Conservation (phyloP, 2,888 invertebrate species). For the Prosopocoilus inquinatus region DNA sequence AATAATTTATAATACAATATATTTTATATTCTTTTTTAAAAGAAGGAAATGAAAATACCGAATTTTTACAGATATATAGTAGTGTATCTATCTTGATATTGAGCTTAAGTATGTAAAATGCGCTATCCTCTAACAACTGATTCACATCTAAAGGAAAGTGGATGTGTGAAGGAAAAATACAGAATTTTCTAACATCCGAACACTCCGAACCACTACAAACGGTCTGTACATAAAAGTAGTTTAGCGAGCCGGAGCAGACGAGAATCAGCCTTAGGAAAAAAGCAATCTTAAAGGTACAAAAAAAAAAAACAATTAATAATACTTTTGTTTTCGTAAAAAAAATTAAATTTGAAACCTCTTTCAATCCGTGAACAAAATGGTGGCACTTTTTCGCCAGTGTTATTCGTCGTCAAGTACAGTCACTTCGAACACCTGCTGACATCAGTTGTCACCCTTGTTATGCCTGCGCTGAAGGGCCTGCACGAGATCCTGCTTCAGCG, state of each 20-base stretch:
- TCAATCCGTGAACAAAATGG: neutral
- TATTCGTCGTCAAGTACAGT: slow-evolving; percentile 15
- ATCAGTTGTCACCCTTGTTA: slow-evolving; percentile 59
- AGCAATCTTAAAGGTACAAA: neutral
- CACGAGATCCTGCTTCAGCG: slow-evolving; percentile 82
- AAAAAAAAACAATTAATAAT: neutral
- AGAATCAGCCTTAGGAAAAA: neutral
- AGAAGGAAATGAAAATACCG: slow-evolving; percentile 13
- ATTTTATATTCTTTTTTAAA: slow-evolving; percentile 13
- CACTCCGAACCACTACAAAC: no score
- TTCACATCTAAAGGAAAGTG: neutral
- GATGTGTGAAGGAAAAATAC: neutral
- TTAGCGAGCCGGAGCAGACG: neutral
- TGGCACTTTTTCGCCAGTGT: slow-evolving; percentile 1
- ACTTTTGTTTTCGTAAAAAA: slow-evolving; percentile 2
- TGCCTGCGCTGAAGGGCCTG: slow-evolving; percentile 80
- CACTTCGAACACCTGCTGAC: slow-evolving; percentile 20
- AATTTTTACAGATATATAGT: slow-evolving; percentile 13
- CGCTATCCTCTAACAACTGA: slow-evolving; percentile 5
- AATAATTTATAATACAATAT: slow-evolving; percentile 19
- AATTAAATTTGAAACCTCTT: slow-evolving; percentile 1
- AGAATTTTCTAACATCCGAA: neutral
- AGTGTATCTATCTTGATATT: slow-evolving; percentile 8
- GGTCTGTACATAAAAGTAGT: no score
- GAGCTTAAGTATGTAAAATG: slow-evolving; percentile 17